Evolutionary conservation across 2,113 vertebrate species (phyloP).

Genomic region (Anoura caudifer): DNA sequence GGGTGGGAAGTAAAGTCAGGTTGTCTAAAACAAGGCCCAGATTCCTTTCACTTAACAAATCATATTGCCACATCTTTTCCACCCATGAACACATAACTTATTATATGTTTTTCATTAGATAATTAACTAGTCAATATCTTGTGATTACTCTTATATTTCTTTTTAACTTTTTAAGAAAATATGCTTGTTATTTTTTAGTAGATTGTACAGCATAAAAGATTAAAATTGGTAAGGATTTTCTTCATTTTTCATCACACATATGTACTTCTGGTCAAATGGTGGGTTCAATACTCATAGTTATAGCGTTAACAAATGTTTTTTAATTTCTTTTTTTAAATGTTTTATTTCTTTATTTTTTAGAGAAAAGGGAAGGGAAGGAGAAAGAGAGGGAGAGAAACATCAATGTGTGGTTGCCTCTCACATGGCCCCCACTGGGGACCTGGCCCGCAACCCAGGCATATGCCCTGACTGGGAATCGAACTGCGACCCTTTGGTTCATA

Average conservation of each 20-base stretch:
- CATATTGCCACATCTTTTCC: not conserved
- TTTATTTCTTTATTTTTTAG: too few relatives aligned
- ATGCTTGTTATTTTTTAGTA: not conserved
- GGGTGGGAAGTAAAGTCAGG: not conserved
- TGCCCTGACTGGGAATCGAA: too few relatives aligned
- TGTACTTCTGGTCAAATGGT: not conserved
- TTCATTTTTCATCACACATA: not conserved
- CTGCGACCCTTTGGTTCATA: too few relatives aligned
- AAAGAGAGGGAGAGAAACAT: too few relatives aligned
- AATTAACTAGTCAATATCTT: not conserved
- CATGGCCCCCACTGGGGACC: too few relatives aligned
- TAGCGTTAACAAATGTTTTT: not conserved
- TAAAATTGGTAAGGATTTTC: not conserved
- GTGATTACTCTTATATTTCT: not conserved
- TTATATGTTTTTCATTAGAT: not conserved
- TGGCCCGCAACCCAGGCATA: too few relatives aligned
- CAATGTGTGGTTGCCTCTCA: too few relatives aligned
- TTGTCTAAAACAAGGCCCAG: not conserved
- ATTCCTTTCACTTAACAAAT: not conserved
- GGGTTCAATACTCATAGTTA: not conserved
- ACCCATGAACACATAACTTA: not conserved
- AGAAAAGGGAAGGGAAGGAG: too few relatives aligned
- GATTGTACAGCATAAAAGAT: not conserved
- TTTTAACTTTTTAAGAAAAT: not conserved
- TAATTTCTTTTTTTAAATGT: too few relatives aligned